Evolutionary conservation across 1,140 invertebrate species (phyloP).

Genomic region (Cydia splendana): DNA sequence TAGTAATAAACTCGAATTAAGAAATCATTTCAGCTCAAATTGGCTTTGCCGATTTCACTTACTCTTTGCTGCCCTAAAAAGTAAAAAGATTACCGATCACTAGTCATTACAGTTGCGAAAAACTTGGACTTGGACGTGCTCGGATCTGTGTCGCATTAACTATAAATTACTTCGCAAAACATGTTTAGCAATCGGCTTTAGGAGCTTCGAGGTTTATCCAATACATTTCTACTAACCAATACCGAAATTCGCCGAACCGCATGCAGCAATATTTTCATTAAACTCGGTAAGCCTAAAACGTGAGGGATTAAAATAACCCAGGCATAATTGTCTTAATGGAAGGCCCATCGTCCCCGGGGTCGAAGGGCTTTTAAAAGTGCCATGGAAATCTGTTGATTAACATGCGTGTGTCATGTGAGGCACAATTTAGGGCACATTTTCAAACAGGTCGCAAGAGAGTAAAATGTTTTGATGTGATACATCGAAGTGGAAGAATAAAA

Average conservation of each 20-base stretch:
- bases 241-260: neutral
- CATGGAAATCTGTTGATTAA: slow-evolving; percentile 4
- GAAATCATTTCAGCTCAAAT: too few species aligned
- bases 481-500: neutral
- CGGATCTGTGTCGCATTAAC: too few species aligned
- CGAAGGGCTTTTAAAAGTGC: slow-evolving; percentile 16
- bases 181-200: neutral
- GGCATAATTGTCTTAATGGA: slow-evolving; percentile 11
- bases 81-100: too few species aligned
- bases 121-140: too few species aligned
- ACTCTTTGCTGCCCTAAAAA: too few species aligned
- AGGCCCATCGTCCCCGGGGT: slow-evolving; percentile 8
- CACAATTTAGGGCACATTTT: neutral
- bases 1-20: too few species aligned
- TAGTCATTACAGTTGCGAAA: too few species aligned
- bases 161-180: too few species aligned
- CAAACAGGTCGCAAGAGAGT: neutral
- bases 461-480: neutral
- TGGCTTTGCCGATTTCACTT: too few species aligned
- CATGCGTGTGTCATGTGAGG: neutral
- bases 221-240: neutral
- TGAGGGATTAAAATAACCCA: slow-evolving; percentile 9
- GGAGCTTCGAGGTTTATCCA: neutral
- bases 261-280: slow-evolving; percentile 17
- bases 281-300: slow-evolving; percentile 13